Evolutionary conservation across 1,140 invertebrate species (phyloP).

Genomic region (Ectropis grisescens): DNA sequence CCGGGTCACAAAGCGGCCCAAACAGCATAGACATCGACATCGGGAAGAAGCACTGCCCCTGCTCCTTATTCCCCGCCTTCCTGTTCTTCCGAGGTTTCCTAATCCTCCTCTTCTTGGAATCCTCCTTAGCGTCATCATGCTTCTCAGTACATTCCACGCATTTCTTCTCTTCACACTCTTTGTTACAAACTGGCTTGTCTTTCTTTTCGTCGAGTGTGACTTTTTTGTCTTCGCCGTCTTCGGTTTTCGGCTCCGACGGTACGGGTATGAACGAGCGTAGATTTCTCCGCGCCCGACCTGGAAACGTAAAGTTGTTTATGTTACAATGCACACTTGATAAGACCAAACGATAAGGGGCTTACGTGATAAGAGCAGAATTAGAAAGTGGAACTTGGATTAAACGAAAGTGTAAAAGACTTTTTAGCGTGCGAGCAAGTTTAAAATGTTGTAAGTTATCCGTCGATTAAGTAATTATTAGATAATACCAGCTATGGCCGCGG

Average conservation of each 20-base stretch:
- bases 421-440: too few species aligned
- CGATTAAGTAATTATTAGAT: too few species aligned
- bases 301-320: too few species aligned
- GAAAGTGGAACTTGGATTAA: too few species aligned
- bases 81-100: constrained; percentile 52
- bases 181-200: constrained; percentile 37
- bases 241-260: constrained; percentile 33
- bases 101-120: constrained; percentile 39
- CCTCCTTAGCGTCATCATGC: constrained; percentile 38
- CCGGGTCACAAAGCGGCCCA: constrained; percentile 80
- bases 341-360: too few species aligned
- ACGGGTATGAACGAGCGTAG: constrained; percentile 49
- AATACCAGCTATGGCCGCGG: too few species aligned
- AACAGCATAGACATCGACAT: constrained; percentile 88
- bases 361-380: too few species aligned
- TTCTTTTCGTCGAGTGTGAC: constrained; percentile 27
- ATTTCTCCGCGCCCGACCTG: constrained; percentile 52
- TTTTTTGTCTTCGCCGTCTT: constrained; percentile 26
- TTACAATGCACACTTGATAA: too few species aligned
- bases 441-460: too few species aligned
- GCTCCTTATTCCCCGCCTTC: constrained; percentile 44
- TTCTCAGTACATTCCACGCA: constrained; percentile 35
- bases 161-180: constrained; percentile 40
- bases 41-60: constrained; percentile 76
- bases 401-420: too few species aligned